These are phyloP conservation scores for Pachliopta kotzebuea DNA, from an alignment of 2,888 invertebrate genomes.

Conservation along the genomic window DNA sequence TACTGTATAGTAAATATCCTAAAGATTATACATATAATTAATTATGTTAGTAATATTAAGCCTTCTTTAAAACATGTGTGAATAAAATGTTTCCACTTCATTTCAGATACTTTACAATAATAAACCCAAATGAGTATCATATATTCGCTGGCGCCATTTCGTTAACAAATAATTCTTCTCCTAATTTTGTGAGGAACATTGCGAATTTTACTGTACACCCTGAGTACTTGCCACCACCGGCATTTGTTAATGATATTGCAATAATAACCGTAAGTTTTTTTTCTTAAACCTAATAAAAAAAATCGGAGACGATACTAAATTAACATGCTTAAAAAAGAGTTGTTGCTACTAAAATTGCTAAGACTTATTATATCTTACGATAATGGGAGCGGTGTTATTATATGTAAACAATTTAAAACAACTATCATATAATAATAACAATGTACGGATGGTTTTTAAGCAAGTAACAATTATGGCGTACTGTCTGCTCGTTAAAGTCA, in stretches of 20 bases:
- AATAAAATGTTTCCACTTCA: not conserved
- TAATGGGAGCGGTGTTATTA: too few relatives aligned
- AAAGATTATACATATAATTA: not conserved
- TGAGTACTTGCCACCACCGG: constrained; percentile 34
- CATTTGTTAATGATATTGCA: constrained; percentile 37
- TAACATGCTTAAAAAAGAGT: too few relatives aligned
- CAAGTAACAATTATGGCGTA: too few relatives aligned
- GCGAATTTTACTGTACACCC: constrained; percentile 35
- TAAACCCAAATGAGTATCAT: constrained; percentile 31
- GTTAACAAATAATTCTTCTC: constrained; percentile 34
- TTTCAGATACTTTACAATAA: constrained; percentile 26
- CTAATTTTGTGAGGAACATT: constrained; percentile 35
- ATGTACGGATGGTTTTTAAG: too few relatives aligned
- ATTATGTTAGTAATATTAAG: not conserved
- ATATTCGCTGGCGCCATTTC: constrained; percentile 37
- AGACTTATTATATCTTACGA: too few relatives aligned
- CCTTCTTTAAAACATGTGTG: not conserved
- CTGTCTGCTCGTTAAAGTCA: too few relatives aligned
- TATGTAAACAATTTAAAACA: too few relatives aligned
- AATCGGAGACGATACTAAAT: too few relatives aligned
- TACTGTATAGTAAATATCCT: too few relatives aligned
- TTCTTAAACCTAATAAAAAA: not conserved
- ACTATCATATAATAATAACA: too few relatives aligned
- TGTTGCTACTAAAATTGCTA: too few relatives aligned
- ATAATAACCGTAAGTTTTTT: constrained; percentile 38